Conservation (phyloP, 2,888 invertebrate species). For the Itoplectis maculator region DNA sequence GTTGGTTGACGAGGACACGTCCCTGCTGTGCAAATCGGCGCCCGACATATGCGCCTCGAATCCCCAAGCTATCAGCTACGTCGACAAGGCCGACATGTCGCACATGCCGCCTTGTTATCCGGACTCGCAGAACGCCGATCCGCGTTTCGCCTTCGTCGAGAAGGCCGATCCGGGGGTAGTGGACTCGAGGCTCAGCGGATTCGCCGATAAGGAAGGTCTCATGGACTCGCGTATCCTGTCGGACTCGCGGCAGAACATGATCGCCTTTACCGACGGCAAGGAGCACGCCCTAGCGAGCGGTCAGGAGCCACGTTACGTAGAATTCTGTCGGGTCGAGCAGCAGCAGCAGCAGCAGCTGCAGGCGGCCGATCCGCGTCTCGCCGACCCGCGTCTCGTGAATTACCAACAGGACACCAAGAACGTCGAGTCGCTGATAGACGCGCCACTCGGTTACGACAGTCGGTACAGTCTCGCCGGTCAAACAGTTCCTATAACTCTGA, state of each 20-base stretch:
- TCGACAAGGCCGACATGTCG: constrained; percentile 82
- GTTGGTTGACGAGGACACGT: constrained; percentile 82
- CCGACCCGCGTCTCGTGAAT: constrained; percentile 71
- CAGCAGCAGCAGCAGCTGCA: too few species aligned
- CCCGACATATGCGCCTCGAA: constrained; percentile 83
- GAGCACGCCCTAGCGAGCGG: constrained; percentile 75
- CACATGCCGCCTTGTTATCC: constrained; percentile 82
- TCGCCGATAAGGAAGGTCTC: constrained; percentile 82
- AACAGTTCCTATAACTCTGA: constrained; percentile 83
- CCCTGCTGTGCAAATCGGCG: constrained; percentile 82
- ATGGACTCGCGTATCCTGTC: constrained; percentile 83
- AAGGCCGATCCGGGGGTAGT: constrained; percentile 80
- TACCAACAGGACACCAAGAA: constrained; percentile 73
- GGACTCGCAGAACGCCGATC: constrained; percentile 77
- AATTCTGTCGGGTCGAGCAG: constrained; percentile 71
- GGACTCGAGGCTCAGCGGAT: constrained; percentile 82
- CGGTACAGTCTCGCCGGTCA: constrained; percentile 82
- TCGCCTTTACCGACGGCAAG: constrained; percentile 81
- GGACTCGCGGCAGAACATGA: constrained; percentile 82
- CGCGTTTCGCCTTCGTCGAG: constrained; percentile 78
- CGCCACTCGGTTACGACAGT: constrained; percentile 79
- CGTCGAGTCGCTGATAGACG: constrained; percentile 79
- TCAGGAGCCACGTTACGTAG: constrained; percentile 79
- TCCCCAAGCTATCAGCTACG: constrained; percentile 83
- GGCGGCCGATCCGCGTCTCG: constrained; percentile 61